Percentiles rank a stretch among this genome's conserved stretches.
phyloP scores from a whole-genome alignment of 1,140 invertebrate species.

The Neuroterus valhalla region DNA sequence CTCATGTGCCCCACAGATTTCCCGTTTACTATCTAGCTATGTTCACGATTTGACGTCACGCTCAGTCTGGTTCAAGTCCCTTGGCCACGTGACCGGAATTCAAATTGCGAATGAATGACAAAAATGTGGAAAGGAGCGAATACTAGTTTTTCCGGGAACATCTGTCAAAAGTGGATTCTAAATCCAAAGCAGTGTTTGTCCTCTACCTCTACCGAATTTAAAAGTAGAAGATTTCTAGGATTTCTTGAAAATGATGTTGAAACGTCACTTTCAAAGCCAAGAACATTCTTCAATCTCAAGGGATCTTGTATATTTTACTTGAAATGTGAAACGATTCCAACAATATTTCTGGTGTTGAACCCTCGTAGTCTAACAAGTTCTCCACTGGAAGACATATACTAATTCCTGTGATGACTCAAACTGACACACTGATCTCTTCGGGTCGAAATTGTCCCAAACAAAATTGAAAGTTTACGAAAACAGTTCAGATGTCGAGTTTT shows the following conservation, averaged over 20 bases:
- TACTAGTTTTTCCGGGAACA: not conserved
- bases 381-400: too few species aligned
- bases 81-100: constrained; percentile 57
- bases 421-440: too few species aligned
- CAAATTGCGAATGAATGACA: constrained; percentile 38
- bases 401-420: too few species aligned
- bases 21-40: not conserved
- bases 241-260: not conserved
- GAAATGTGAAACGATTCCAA: too few species aligned
- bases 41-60: constrained; percentile 56
- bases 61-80: constrained; percentile 42
- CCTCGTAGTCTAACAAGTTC: too few species aligned
- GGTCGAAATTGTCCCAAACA: too few species aligned
- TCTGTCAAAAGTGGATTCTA: not conserved
- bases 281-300: too few species aligned
- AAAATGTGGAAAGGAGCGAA: constrained; percentile 27
- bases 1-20: not conserved
- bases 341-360: too few species aligned
- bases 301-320: too few species aligned
- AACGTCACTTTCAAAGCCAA: too few species aligned
- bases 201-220: not conserved
- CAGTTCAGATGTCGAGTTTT: too few species aligned
- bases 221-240: not conserved
- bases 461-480: too few species aligned
- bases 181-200: not conserved